Conservation (phyloP, 2,113 vertebrate species). For the Redunca redunca region DNA sequence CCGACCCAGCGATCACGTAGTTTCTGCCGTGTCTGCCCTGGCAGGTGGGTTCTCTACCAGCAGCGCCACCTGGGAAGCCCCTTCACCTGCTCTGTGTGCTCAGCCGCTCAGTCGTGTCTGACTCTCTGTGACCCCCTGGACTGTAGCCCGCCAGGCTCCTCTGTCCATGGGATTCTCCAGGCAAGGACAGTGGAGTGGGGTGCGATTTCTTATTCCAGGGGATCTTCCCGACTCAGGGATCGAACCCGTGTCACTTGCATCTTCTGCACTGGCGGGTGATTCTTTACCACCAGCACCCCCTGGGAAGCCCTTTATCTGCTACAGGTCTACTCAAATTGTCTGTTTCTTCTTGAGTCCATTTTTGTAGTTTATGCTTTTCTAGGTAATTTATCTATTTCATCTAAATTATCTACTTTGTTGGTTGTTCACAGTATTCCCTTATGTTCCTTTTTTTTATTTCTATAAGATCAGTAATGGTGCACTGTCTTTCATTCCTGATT, state of each 20-base stretch:
- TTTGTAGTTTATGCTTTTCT: background rate
- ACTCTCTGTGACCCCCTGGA: background rate
- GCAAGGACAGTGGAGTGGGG: background rate
- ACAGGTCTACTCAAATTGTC: background rate
- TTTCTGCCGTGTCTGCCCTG: background rate
- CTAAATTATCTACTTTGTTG: background rate
- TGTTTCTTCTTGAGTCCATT: background rate
- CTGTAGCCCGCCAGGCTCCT: background rate
- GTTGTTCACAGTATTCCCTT: background rate
- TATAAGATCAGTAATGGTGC: background rate
- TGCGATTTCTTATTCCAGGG: background rate
- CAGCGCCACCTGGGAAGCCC: background rate
- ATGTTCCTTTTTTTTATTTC: background rate
- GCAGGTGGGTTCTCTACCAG: background rate
- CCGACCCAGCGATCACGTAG: fast-evolving
- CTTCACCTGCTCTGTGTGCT: background rate
- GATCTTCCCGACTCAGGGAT: background rate
- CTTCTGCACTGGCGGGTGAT: background rate
- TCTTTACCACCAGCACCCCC: background rate
- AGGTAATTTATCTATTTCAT: background rate
- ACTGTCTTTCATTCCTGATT: background rate
- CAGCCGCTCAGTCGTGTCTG: background rate
- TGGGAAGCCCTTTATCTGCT: background rate
- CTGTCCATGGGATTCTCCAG: background rate
- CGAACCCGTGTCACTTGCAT: background rate